These are phyloP conservation scores for Catocala nupta DNA, from an alignment of 2,888 invertebrate genomes.

Conservation along the genomic window DNA sequence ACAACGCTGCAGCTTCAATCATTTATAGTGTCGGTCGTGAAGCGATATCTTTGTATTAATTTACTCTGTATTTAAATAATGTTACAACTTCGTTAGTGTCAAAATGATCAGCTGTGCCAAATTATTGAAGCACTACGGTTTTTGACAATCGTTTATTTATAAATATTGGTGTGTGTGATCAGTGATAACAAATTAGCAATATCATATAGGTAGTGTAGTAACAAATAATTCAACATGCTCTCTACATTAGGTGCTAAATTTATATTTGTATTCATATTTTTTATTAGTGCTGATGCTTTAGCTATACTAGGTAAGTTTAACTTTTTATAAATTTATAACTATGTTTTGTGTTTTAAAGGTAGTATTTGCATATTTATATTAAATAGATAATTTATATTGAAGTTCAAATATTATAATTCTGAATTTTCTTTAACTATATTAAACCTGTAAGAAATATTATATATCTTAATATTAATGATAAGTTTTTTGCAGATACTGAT, in stretches of 20 bases:
- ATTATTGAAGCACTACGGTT: constrained; percentile 13
- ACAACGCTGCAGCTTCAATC: too few relatives aligned
- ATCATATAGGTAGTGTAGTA: neutral
- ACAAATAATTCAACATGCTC: constrained; percentile 22
- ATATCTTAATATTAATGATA: too few relatives aligned
- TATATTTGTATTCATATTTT: constrained; percentile 20
- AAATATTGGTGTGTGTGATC: neutral
- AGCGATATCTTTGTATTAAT: too few relatives aligned
- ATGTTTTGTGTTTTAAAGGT: too few relatives aligned
- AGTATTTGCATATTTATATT: too few relatives aligned
- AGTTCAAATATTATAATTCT: too few relatives aligned
- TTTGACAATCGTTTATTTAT: neutral
- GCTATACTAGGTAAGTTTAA: constrained; percentile 41
- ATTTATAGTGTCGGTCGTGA: neutral
- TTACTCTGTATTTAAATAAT: too few relatives aligned
- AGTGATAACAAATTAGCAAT: constrained; percentile 3
- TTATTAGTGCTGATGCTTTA: constrained; percentile 20
- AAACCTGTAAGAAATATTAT: too few relatives aligned
- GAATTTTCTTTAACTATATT: too few relatives aligned
- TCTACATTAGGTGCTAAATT: constrained; percentile 9
- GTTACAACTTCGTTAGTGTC: constrained; percentile 24
- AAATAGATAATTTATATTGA: too few relatives aligned
- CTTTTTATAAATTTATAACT: neutral
- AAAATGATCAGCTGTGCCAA: constrained; percentile 45
- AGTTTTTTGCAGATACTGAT: constrained; percentile 64